Evolutionary conservation across 2,797 vertebrate genomes (phyloP).

Genomic region (Tokudaia tokunoshimensis): DNA sequence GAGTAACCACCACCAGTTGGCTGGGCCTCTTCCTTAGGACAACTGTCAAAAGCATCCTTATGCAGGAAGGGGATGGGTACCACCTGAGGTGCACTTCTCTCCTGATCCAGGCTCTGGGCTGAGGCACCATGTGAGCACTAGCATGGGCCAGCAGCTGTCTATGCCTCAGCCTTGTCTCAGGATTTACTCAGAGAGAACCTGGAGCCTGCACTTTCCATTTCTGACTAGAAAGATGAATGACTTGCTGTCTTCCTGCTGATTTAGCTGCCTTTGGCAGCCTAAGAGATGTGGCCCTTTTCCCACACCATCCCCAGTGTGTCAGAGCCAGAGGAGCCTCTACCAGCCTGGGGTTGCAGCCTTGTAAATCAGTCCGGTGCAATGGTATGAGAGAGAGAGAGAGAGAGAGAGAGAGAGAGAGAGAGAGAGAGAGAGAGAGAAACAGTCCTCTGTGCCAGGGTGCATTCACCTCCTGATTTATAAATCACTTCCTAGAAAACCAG

Average conservation of each 20-base stretch:
- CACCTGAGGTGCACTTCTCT: neutral
- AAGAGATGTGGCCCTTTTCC: slow-evolving; percentile 80
- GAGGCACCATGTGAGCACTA: neutral
- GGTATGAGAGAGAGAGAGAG: slow-evolving; percentile 6
- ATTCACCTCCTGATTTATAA: slow-evolving; percentile 85
- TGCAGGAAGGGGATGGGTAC: neutral
- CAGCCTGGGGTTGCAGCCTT: slow-evolving; percentile 68
- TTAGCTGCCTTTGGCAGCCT: slow-evolving; percentile 33
- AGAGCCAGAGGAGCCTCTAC: slow-evolving; percentile 74
- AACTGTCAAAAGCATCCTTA: neutral
- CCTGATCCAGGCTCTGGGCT: neutral
- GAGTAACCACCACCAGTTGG: neutral
- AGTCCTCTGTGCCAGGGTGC: slow-evolving; percentile 77
- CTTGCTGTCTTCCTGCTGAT: slow-evolving; percentile 72
- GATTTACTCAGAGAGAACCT: slow-evolving; percentile 21
- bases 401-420: too few species aligned
- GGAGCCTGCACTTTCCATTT: slow-evolving; percentile 47
- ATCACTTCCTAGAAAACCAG: slow-evolving; percentile 84
- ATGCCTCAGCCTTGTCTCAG: neutral
- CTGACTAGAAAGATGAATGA: slow-evolving; percentile 74
- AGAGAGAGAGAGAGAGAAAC: neutral
- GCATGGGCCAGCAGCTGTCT: neutral
- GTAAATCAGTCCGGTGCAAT: slow-evolving; percentile 84
- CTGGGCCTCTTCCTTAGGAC: neutral
- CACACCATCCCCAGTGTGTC: slow-evolving; percentile 74